phyloP scores from a whole-genome alignment of 1,140 invertebrate genomes.

The Caenorhabditis elegans region DNA sequence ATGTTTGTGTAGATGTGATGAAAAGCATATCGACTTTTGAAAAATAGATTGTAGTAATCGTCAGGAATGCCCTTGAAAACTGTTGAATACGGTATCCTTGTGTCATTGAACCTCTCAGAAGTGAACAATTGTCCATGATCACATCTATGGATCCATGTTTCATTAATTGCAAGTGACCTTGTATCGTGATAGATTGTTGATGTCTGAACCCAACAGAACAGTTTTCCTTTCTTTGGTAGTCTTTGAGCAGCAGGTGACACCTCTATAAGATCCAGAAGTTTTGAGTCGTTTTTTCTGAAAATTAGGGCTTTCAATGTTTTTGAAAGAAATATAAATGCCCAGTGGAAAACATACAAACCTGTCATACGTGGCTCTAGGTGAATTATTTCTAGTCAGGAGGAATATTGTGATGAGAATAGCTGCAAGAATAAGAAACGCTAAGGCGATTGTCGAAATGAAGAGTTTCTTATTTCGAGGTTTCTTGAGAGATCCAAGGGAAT shows the following conservation, averaged over 20 bases:
- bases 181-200: slow-evolving; percentile 40
- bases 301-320: not conserved
- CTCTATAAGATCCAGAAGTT: not conserved
- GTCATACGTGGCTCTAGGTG: not conserved
- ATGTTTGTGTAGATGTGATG: slow-evolving; percentile 36
- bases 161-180: slow-evolving; percentile 24
- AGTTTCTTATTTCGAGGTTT: not conserved
- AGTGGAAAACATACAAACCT: too few relatives aligned
- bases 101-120: slow-evolving; percentile 18
- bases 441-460: not conserved
- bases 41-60: slow-evolving; percentile 25
- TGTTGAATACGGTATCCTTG: slow-evolving; percentile 31
- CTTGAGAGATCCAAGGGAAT: not conserved
- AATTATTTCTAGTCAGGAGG: not conserved
- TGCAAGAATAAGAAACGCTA: not conserved
- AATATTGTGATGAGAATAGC: not conserved
- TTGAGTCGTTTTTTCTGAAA: not conserved
- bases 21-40: slow-evolving; percentile 33
- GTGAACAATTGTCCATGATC: slow-evolving; percentile 43
- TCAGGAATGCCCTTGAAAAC: slow-evolving; percentile 26
- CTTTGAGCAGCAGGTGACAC: slow-evolving; percentile 37
- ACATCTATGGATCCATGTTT: slow-evolving; percentile 39
- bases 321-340: too few relatives aligned
- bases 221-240: not conserved
- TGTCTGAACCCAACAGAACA: slow-evolving; percentile 46